Conservation (phyloP, 2,797 vertebrate species). For the Pempheris klunzingeri region DNA sequence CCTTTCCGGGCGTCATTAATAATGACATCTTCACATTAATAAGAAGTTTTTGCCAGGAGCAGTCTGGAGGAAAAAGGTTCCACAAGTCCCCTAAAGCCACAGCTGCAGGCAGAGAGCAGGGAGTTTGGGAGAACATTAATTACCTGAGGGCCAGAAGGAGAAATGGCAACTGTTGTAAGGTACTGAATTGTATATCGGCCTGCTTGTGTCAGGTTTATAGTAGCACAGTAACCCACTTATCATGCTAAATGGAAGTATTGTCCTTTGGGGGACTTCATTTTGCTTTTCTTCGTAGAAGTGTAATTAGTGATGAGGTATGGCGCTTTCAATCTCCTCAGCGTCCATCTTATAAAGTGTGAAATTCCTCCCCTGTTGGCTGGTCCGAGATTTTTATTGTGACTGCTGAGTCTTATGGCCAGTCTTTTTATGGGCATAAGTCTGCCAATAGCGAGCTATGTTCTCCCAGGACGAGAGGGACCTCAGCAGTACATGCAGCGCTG, state of each 20-base stretch:
- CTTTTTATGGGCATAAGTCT: constrained; percentile 55
- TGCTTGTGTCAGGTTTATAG: constrained; percentile 65
- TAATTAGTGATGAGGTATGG: constrained; percentile 73
- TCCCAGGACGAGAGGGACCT: constrained; percentile 36
- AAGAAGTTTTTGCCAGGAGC: constrained; percentile 34
- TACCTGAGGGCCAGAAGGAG: constrained; percentile 55
- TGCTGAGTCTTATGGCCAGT: constrained; percentile 56
- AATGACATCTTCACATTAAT: constrained; percentile 56
- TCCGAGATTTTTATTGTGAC: constrained; percentile 63
- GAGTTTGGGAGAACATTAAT: constrained; percentile 66
- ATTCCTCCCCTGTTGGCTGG: constrained; percentile 31
- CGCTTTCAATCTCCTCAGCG: constrained; percentile 56
- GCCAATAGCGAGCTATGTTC: constrained; percentile 39
- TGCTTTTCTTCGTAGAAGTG: constrained; percentile 62
- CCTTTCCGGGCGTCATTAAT: constrained; percentile 64
- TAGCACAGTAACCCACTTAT: constrained; percentile 69
- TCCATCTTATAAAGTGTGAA: constrained; percentile 62
- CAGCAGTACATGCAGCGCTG: constrained; percentile 18
- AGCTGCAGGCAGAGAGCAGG: constrained; percentile 39
- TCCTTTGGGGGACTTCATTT: constrained; percentile 62
- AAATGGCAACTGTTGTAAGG: constrained; percentile 46
- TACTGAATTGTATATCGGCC: constrained; percentile 56
- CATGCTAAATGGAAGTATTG: constrained; percentile 75
- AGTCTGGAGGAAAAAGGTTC: constrained; percentile 37
- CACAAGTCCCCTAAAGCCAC: constrained; percentile 50